phyloP scores from a whole-genome alignment of 1,140 invertebrate genomes.

The Dufourea novaeangliae region DNA sequence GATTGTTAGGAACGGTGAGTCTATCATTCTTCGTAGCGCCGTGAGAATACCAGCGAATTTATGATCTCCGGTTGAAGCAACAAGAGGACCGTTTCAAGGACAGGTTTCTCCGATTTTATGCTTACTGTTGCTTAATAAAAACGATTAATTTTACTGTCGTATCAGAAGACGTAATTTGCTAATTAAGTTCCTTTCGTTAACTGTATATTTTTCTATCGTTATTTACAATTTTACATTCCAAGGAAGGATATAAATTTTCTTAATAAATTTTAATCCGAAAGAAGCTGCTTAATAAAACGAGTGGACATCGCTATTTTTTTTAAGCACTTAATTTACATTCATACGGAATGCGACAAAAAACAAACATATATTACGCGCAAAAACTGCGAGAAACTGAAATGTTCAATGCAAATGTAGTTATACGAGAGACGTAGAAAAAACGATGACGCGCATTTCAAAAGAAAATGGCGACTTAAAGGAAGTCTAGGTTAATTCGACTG shows the following conservation, averaged over 20 bases:
- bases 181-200: too few relatives aligned
- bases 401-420: constrained; percentile 17
- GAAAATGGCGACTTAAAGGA: not conserved
- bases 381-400: not conserved
- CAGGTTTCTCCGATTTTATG: not conserved
- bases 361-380: not conserved
- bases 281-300: too few relatives aligned
- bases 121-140: not conserved
- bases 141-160: too few relatives aligned
- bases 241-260: too few relatives aligned
- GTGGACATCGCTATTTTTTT: too few relatives aligned
- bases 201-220: too few relatives aligned
- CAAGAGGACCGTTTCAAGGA: not conserved
- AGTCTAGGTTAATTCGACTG: not conserved
- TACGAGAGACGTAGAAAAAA: not conserved
- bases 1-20: not conserved
- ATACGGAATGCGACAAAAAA: too few relatives aligned
- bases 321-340: too few relatives aligned
- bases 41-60: constrained; percentile 13
- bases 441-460: not conserved
- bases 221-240: too few relatives aligned
- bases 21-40: not conserved
- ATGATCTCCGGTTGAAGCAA: not conserved
- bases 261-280: too few relatives aligned
- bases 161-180: too few relatives aligned